phyloP scores from a whole-genome alignment of 1,140 invertebrate species.

The Zophobas morio region DNA sequence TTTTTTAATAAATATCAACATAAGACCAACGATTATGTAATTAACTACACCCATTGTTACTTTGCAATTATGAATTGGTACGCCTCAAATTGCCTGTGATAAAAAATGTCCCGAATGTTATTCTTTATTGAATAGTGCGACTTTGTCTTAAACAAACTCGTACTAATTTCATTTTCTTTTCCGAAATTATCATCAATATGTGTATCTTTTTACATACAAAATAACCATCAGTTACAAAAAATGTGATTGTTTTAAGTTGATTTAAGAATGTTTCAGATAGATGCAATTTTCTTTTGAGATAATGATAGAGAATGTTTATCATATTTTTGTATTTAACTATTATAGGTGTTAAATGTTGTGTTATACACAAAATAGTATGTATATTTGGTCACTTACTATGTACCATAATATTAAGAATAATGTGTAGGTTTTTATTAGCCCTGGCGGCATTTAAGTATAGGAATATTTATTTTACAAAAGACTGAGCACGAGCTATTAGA shows the following conservation, averaged over 20 bases:
- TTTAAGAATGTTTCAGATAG: conserved; percentile 9
- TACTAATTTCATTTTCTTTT: neutral
- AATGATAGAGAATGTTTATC: conserved; percentile 39
- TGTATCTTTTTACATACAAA: neutral
- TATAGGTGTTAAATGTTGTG: conserved; percentile 49
- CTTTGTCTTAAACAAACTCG: conserved; percentile 1
- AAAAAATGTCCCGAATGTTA: conserved; percentile 52
- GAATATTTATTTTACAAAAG: conserved; percentile 54
- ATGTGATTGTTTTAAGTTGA: conserved; percentile 31
- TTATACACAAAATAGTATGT: conserved; percentile 46
- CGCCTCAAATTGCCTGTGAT: conserved; percentile 61
- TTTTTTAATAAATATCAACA: conserved; percentile 24
- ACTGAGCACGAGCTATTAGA: conserved; percentile 55
- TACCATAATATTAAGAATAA: conserved; percentile 37
- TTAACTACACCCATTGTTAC: conserved; percentile 28
- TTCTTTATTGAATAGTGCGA: neutral
- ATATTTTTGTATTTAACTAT: conserved; percentile 45
- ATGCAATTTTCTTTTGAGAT: conserved; percentile 18
- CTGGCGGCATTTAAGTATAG: conserved; percentile 39
- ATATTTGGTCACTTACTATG: conserved; percentile 42
- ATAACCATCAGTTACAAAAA: conserved; percentile 41
- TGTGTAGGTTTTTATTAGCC: conserved; percentile 34
- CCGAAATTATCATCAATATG: neutral
- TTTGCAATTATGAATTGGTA: conserved; percentile 53
- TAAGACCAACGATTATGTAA: conserved; percentile 36